Conservation (phyloP, 2,113 vertebrate species). For the Oncorhynchus masou region DNA sequence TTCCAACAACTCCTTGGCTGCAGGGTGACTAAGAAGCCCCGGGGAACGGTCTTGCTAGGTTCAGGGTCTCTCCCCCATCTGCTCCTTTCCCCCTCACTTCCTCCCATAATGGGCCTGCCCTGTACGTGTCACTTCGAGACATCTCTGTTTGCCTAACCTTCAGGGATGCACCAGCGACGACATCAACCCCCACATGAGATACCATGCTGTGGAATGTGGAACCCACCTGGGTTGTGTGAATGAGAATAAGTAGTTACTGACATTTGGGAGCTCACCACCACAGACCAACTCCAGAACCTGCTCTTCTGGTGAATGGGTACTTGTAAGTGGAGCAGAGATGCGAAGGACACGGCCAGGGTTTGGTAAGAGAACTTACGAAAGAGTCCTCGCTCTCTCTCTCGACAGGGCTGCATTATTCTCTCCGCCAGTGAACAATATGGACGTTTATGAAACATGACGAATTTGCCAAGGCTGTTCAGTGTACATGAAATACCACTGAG, state of each 20-base stretch:
- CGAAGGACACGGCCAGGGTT: slow-evolving; percentile 17
- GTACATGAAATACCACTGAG: slow-evolving; percentile 72
- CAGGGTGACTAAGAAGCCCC: background rate
- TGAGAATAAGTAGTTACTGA: no score
- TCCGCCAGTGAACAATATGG: slow-evolving; percentile 72
- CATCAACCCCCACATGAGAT: no score
- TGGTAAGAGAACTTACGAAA: slow-evolving; percentile 47
- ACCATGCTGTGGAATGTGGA: no score
- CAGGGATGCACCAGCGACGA: no score
- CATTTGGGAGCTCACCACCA: no score
- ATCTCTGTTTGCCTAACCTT: no score
- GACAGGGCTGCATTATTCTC: slow-evolving; percentile 62
- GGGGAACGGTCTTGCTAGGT: background rate
- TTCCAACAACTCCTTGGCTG: slow-evolving; percentile 1
- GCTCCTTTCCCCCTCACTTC: background rate
- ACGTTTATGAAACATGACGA: slow-evolving; percentile 76
- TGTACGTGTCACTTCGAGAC: no score
- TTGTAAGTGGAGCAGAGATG: slow-evolving; percentile 49
- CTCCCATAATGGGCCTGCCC: slow-evolving; percentile 2
- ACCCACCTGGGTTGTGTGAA: no score
- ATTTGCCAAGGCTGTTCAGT: slow-evolving; percentile 53
- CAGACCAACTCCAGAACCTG: slow-evolving; percentile 53
- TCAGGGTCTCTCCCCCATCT: slow-evolving; percentile 31
- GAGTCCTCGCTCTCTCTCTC: slow-evolving; percentile 4
- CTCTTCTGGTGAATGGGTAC: slow-evolving; percentile 62